Evolutionary conservation across 2,888 invertebrate genomes (phyloP), one percentile per base, ranked within the genome.

Genomic region (Patella depressa): DNA sequence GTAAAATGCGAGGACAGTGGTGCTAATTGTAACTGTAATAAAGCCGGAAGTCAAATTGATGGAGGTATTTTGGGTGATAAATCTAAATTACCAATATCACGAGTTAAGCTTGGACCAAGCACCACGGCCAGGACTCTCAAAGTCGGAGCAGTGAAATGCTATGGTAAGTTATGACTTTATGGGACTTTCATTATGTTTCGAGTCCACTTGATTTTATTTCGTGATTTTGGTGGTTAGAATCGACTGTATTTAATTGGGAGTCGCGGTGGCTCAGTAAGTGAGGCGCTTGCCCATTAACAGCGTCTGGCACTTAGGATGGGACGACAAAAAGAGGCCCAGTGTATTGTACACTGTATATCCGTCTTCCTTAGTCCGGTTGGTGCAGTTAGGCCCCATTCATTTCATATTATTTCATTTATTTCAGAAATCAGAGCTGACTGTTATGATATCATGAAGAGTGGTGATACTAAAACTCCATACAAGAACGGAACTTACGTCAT

Each of bases 401-500:
- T 45, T 45, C 0, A 45, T 45, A 1, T 45, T 0, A 45, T 45
- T 45, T 45, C 1, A 19, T 74, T 24, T 73, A 12, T 73, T 72
- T 45, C 74, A 86, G 86, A 80, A 29, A 57, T 86, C 9, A 80
- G 83, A 71, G 78, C 75, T 71, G 81, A 80, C 72, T 85, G 85
- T 69, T 78, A 87, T 11, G 81, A 84, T 1, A 85, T 86, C 17
- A 72, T 71, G 55, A 55, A 70, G 65, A 59, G 53, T 3, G 24
- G 72, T 11, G 76, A 73, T 53, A 54, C 65, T 4, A 57, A 75
- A 19, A 81, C 79, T 17, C 77, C 79, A 3, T 78, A 69, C 24
- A 57, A 76, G 0, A 80, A 85, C 65, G 82, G 84, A 19, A 73
- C 75, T 14, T 86, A 85, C 80, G 82, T 85, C 4, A 82, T 89